Conservation (phyloP, 2,888 invertebrate species). For the Epistrophella euchroma region DNA sequence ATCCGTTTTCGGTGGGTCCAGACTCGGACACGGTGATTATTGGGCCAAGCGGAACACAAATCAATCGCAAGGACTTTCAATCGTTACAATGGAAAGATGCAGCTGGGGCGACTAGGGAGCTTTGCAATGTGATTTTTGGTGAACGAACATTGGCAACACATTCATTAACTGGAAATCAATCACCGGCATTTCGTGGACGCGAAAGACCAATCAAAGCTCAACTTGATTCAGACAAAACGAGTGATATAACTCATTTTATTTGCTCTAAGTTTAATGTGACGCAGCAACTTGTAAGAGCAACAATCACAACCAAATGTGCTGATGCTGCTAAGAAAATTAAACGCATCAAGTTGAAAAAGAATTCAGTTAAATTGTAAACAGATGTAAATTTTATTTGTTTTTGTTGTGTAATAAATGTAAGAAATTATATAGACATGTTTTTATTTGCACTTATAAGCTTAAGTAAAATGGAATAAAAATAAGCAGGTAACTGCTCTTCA, state of each 20-base stretch:
- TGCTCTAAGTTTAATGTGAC: constrained; percentile 32
- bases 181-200: constrained; percentile 81
- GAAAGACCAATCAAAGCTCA: constrained; percentile 74
- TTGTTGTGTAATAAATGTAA: background rate
- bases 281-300: constrained; percentile 37
- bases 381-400: background rate
- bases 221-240: constrained; percentile 84
- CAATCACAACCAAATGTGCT: constrained; percentile 25
- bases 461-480: too few relatives aligned
- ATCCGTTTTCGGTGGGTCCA: background rate
- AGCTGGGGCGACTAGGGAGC: constrained; percentile 84
- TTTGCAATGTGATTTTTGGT: constrained; percentile 85
- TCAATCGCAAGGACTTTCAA: constrained; percentile 80
- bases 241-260: constrained; percentile 84
- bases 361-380: background rate
- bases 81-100: constrained; percentile 84
- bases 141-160: constrained; percentile 85
- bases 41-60: constrained; percentile 80
- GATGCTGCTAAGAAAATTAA: constrained; percentile 38
- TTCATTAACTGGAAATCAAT: constrained; percentile 85
- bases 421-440: background rate
- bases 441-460: too few relatives aligned
- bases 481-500: too few relatives aligned
- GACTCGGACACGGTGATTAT: constrained; percentile 70
- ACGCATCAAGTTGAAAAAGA: background rate